Percentiles rank a stretch among this genome's conserved stretches.
These are phyloP conservation scores for Calvadosia cruxmelitensis DNA, from an alignment of 30 jellyfish, hydroid and myxozoan species.

Conservation along the genomic window DNA sequence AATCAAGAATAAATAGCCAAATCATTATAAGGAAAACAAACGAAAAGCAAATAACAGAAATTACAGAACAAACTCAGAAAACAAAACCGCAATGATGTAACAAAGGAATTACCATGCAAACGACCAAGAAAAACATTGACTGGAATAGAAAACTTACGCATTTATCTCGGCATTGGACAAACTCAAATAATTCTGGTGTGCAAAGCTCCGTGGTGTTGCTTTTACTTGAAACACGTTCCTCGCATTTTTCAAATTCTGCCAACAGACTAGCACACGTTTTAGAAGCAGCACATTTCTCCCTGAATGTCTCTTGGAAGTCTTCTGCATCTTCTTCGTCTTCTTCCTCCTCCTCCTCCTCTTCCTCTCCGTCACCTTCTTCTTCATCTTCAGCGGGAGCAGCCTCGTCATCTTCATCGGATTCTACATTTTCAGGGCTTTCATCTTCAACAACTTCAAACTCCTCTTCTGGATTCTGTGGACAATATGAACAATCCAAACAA, in stretches of 20 bases:
- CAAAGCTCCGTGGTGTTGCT: conserved; percentile 52
- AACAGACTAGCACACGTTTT: conserved; percentile 28
- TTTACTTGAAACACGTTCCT: conserved; percentile 57
- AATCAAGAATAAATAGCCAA: too few relatives aligned
- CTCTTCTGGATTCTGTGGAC: too few relatives aligned
- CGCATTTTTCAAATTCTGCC: conserved; percentile 54
- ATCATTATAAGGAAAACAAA: too few relatives aligned
- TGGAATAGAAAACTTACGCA: conserved; percentile 45
- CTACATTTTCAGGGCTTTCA: conserved; percentile 11
- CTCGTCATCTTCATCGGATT: conserved; percentile 7
- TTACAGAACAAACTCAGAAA: too few relatives aligned
- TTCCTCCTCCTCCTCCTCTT: conserved; percentile 78
- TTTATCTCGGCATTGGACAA: conserved; percentile 54
- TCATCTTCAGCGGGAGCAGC: conserved; percentile 8
- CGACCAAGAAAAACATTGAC: too few relatives aligned
- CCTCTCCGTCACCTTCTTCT: conserved; percentile 30
- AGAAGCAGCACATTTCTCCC: conserved; percentile 41
- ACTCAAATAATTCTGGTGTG: conserved; percentile 44
- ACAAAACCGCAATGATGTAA: too few relatives aligned
- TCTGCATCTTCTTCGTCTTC: conserved; percentile 68
- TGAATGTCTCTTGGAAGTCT: conserved; percentile 42
- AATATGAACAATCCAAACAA: too few relatives aligned
- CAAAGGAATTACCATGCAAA: too few relatives aligned
- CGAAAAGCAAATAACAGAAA: too few relatives aligned
- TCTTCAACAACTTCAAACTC: conserved; percentile 2